Base-by-base conservation (phyloP, 1,140 invertebrate genomes). In the Micrasema minimum region DNA sequence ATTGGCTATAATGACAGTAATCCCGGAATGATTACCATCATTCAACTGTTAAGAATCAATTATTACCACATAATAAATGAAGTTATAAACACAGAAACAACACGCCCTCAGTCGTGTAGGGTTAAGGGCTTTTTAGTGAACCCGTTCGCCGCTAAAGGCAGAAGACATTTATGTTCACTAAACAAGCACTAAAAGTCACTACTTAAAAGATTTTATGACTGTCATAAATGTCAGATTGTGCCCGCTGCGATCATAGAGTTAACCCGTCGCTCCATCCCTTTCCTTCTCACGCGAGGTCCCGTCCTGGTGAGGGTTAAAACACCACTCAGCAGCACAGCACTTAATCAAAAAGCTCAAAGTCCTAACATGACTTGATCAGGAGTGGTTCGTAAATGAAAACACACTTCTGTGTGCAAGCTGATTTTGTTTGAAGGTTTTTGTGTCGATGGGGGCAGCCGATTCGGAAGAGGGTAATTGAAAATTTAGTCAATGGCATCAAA, bases 181-280 rank as follows among this genome's bases (percentile, higher is more conserved):
- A 84, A 85, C 83, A 85, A 85, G 83, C 84, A 85, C 82, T 85
- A 85, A 85, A 85, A 85, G 83, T 85, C 83, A 84, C 82, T 82
- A 80, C 82, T 85, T 83, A 82, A 85, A 82, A 81, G 82, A 83
- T 83, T 85, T 85, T 85, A 85, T 83, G 82, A 82, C 81, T 80
- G 79, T 84, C 82, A 82, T 85, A 85, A 85, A 84, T 81, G 83
- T 84, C 83, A 84, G 83, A 83, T 84, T 76, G 74, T 62, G 68
- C 66, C 59, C 74, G 67, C 73, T 64, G 22, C 65, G 41, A 57
- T 22, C 65, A 65, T 50, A 43, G 65, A 57, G 53, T 59, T 41
- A 43, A 45, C 46, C 37, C 26, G 14, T 20, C 16, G 26, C n/a
- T 37, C 41, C 35, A 10, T 53, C 23, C 5, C 35, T 37, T 31